Evolutionary conservation across 2,113 vertebrate genomes (phyloP).

Genomic region (Spermophilus dauricus): DNA sequence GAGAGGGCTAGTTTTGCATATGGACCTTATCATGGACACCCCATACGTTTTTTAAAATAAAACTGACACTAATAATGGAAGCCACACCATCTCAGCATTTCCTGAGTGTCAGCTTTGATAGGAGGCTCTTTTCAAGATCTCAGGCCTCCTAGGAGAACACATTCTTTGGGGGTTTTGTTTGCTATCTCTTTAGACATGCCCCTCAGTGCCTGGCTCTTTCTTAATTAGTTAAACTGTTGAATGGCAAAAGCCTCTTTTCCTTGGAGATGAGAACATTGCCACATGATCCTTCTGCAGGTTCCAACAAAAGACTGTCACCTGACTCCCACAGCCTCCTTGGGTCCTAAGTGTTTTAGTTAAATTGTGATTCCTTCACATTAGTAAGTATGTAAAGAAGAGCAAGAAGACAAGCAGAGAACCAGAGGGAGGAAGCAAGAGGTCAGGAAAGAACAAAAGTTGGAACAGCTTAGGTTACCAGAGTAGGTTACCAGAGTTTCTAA

Average conservation of each 20-base stretch:
- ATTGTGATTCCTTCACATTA: neutral
- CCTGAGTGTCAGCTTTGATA: constrained; percentile 56
- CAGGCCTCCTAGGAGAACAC: constrained; percentile 35
- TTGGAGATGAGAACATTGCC: neutral
- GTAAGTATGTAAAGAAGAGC: neutral
- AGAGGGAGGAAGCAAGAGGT: neutral
- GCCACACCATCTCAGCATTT: constrained; percentile 67
- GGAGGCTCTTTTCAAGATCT: constrained; percentile 55
- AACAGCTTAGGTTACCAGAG: neutral
- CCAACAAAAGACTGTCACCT: neutral
- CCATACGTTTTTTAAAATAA: constrained; percentile 59
- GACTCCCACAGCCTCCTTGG: neutral
- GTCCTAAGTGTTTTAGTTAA: neutral
- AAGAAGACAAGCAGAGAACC: neutral
- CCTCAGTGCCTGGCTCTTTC: neutral
- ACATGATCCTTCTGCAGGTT: constrained; percentile 19
- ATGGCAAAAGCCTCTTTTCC: neutral
- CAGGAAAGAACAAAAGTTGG: neutral
- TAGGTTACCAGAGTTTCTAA: neutral
- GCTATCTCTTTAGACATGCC: constrained; percentile 49
- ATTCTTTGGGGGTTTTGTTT: constrained; percentile 65
- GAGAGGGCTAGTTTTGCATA: neutral
- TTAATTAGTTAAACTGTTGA: constrained; percentile 48
- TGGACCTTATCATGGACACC: neutral
- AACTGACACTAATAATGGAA: constrained; percentile 49